Conservation (phyloP, 2,797 vertebrate species). For the Rallus crepitans region DNA sequence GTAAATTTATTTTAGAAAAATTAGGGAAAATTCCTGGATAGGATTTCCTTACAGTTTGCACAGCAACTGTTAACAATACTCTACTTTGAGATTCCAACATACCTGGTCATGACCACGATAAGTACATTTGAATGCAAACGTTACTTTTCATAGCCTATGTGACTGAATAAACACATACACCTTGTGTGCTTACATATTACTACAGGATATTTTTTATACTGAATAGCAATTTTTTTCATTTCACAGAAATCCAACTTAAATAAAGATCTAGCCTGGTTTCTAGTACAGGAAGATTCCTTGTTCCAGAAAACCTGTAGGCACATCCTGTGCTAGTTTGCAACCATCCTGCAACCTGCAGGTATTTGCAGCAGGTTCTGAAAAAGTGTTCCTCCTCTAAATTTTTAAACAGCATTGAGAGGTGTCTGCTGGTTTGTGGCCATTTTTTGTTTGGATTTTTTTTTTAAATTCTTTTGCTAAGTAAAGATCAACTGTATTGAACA, state of each 20-base stretch:
- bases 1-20: not conserved
- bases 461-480: not conserved
- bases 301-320: not conserved
- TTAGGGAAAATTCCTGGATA: not conserved
- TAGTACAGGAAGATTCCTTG: not conserved
- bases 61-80: not conserved
- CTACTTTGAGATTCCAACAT: not conserved
- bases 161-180: not conserved
- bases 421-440: not conserved
- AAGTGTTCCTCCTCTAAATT: not conserved
- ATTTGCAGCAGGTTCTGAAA: not conserved
- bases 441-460: too few relatives aligned
- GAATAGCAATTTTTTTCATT: not conserved
- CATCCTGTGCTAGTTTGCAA: not conserved
- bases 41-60: not conserved
- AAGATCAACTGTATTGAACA: not conserved
- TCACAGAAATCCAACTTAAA: not conserved
- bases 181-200: not conserved
- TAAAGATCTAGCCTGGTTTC: not conserved
- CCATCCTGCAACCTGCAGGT: not conserved
- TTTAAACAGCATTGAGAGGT: not conserved
- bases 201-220: not conserved
- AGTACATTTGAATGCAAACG: not conserved
- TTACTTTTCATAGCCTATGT: not conserved
- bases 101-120: not conserved